Evolutionary conservation across 2,113 vertebrate genomes (phyloP).

Genomic region (Parotia lawesii): DNA sequence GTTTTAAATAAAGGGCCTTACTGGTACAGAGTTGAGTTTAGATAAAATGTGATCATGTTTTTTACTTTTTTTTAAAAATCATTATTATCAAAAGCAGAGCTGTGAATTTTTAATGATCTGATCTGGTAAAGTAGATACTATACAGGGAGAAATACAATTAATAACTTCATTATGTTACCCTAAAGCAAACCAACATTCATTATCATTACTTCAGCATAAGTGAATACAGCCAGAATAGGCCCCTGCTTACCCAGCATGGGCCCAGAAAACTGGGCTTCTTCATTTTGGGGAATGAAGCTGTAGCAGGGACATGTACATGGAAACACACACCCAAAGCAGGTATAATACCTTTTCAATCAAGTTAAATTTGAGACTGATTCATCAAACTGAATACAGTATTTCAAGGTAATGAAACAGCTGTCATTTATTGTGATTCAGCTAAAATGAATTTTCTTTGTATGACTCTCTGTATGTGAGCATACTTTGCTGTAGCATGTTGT

Average conservation of each 20-base stretch:
- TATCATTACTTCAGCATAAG: not conserved
- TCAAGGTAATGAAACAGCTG: not conserved
- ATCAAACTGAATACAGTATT: not conserved
- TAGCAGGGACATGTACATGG: not conserved
- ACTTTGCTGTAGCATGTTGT: conserved; percentile 43
- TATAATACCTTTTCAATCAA: not conserved
- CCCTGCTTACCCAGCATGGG: not conserved
- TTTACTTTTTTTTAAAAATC: not conserved
- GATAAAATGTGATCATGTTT: not conserved
- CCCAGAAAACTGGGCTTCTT: not conserved
- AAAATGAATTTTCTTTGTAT: not conserved
- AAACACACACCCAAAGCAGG: not conserved
- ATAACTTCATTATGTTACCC: not conserved
- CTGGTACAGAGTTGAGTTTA: not conserved
- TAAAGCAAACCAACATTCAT: not conserved
- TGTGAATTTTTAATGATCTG: not conserved
- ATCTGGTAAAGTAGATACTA: not conserved
- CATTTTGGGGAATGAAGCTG: not conserved
- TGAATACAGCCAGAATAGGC: not conserved
- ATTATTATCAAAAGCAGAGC: not conserved
- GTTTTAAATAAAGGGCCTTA: conserved; percentile 23
- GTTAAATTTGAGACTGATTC: not conserved
- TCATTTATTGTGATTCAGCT: not conserved
- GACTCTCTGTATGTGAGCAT: conserved; percentile 26
- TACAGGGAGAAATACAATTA: not conserved